Evolutionary conservation across 2,888 invertebrate species (phyloP), one percentile per base, ranked within the genome.

Genomic region (Agrochola macilenta): DNA sequence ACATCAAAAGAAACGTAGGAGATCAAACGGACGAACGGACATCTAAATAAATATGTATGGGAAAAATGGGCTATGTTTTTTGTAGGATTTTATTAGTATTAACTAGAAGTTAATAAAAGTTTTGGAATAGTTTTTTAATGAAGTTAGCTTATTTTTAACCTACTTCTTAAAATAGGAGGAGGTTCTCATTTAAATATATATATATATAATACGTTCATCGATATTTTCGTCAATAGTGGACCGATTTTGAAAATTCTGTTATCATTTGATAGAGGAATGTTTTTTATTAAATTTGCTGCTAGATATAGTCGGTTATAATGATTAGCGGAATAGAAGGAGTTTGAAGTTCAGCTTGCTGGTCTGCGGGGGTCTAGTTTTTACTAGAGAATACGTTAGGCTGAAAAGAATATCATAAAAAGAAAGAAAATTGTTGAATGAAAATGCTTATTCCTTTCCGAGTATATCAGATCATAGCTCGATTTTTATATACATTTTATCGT

Each of bases 1-100:
- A 85, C 86, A 87, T 87, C 88, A 87, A 87, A 87, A 79, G 80
- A 74, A 76, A 66, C 75, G 73, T 69, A 69, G 52, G 46, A 81
- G 81, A 89, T 87, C 88, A 87, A 87, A 85, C 77, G 68, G 58
- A 63, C 74, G 80, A 72, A 78, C 68, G 54, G 23, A 69, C 66
- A 58, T 63, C 14, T 57, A 79, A 74, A 79, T 85, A 81, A 77
- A 84, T 78, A 84, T 76, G 69, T 78, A 77, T 78, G 63, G 61
- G 64, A 63, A 54, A 69, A 49, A 52, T 71, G 74, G 46, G 78
- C 23, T 61, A 65, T 75, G 73, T 76, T 79, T 49, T 76, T 71
- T 72, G 75, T 71, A 20, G 30, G n/a, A n/a, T 84, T 78, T 26
- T 12, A 66, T 87, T 71, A 26, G 30, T 61, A 43, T 74, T 69